A percentile compares a stretch with the other conserved stretches of the same genome.
phyloP scores from a whole-genome alignment of 2,797 vertebrate species.

The Phrynocephalus forsythii region DNA sequence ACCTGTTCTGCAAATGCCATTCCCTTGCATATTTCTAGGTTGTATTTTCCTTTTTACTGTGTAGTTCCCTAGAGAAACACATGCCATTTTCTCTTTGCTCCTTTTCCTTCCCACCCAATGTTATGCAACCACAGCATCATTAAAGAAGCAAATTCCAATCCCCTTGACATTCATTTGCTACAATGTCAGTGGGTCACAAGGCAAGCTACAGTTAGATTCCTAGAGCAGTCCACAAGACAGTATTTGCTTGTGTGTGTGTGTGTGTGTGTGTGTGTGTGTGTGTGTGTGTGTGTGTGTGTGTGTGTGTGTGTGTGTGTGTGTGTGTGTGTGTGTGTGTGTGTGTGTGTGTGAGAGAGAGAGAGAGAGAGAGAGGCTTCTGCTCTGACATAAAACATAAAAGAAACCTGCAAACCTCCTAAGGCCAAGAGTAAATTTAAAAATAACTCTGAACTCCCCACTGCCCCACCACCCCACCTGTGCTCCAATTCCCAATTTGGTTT shows the following conservation, averaged over 20 bases:
- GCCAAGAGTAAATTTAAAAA: constrained; percentile 56
- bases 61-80: background rate
- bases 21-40: background rate
- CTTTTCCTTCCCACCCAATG: constrained; percentile 8
- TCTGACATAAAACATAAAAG: constrained; percentile 52
- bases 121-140: constrained; percentile 25
- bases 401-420: constrained; percentile 42
- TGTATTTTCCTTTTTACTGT: constrained; percentile 33
- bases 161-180: constrained; percentile 33
- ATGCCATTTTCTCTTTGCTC: background rate
- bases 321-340: background rate
- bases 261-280: background rate
- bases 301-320: background rate
- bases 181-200: constrained; percentile 33
- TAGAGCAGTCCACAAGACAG: constrained; percentile 29
- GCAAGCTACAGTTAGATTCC: constrained; percentile 27
- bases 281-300: background rate
- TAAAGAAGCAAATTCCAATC: constrained; percentile 15
- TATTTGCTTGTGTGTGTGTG: background rate
- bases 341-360: too few species aligned
- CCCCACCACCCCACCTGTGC: constrained; percentile 21
- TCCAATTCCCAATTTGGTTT: constrained; percentile 63
- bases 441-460: constrained; percentile 56
- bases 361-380: constrained; percentile 31
- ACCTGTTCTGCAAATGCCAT: constrained; percentile 10